Evolutionary conservation across 1,140 invertebrate species (phyloP).

Genomic region (Melitaea cinxia): DNA sequence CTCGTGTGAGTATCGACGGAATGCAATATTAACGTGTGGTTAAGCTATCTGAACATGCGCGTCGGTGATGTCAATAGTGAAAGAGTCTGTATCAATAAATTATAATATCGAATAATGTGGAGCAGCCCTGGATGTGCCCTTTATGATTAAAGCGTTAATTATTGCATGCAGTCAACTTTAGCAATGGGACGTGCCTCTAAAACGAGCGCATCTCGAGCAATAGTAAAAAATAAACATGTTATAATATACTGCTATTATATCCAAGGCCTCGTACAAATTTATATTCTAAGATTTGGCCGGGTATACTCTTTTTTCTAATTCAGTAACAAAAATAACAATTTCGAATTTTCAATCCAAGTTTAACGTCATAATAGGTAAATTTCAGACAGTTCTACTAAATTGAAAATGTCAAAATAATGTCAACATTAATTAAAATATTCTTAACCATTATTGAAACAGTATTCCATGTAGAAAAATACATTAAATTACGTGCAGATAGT

Average conservation of each 20-base stretch:
- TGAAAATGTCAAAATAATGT: conserved; percentile 2
- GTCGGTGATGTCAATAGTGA: conserved; percentile 37
- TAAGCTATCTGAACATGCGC: conserved; percentile 62
- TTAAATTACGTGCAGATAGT: conserved; percentile 14
- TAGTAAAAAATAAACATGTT: conserved; percentile 63
- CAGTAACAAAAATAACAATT: conserved; percentile 10
- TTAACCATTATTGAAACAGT: neutral
- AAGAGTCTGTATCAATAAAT: conserved; percentile 53
- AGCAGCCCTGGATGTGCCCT: conserved; percentile 63
- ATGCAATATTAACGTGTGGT: conserved; percentile 80
- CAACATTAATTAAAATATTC: conserved; percentile 6
- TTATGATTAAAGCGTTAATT: conserved; percentile 75
- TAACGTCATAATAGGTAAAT: conserved; percentile 13
- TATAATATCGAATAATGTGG: conserved; percentile 52
- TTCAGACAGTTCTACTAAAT: conserved; percentile 2
- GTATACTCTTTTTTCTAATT: neutral
- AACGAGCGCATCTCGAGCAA: conserved; percentile 67
- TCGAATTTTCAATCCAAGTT: conserved; percentile 16
- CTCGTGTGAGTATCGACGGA: conserved; percentile 70
- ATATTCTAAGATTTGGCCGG: conserved; percentile 24
- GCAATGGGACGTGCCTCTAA: conserved; percentile 75
- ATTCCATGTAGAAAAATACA: conserved; percentile 10
- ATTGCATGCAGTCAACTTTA: conserved; percentile 81
- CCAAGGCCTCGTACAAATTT: conserved; percentile 31
- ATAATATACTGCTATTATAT: conserved; percentile 48